These are phyloP conservation scores for Odobenus rosmarus DNA, from an alignment of 2,113 vertebrate genomes.

Conservation along the genomic window DNA sequence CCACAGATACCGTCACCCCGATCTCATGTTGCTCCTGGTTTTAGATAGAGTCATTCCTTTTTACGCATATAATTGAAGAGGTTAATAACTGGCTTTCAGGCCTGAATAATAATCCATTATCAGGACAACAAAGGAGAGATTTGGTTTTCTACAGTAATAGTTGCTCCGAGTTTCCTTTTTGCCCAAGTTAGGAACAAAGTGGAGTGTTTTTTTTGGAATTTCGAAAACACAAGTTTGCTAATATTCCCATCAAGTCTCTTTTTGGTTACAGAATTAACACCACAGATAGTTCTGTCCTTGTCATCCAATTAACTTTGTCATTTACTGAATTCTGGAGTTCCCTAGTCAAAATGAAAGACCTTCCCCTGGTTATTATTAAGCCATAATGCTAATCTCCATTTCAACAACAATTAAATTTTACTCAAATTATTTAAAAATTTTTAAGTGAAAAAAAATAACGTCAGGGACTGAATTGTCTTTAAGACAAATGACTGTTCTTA, in stretches of 20 bases:
- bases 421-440: not conserved
- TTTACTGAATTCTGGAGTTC: not conserved
- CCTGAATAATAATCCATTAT: not conserved
- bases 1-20: rapidly evolving
- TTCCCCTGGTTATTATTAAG: not conserved
- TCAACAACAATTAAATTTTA: conserved; percentile 45
- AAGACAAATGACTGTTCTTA: not conserved
- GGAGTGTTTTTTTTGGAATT: too few relatives aligned
- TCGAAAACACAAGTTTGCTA: not conserved
- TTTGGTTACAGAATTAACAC: not conserved
- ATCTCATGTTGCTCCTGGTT: not conserved
- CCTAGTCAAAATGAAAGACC: not conserved
- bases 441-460: not conserved
- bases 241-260: not conserved
- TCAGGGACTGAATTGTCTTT: not conserved
- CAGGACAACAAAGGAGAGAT: not conserved
- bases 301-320: conserved; percentile 34
- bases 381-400: conserved; percentile 24
- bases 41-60: not conserved
- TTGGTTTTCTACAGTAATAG: not conserved
- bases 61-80: not conserved
- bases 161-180: not conserved
- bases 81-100: not conserved
- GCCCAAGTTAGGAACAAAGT: not conserved
- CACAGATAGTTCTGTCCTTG: not conserved